A percentile compares a stretch with the other conserved stretches of the same genome.
Evolutionary conservation across 2,888 invertebrate species (phyloP).

Genomic region (Apamea sordens): DNA sequence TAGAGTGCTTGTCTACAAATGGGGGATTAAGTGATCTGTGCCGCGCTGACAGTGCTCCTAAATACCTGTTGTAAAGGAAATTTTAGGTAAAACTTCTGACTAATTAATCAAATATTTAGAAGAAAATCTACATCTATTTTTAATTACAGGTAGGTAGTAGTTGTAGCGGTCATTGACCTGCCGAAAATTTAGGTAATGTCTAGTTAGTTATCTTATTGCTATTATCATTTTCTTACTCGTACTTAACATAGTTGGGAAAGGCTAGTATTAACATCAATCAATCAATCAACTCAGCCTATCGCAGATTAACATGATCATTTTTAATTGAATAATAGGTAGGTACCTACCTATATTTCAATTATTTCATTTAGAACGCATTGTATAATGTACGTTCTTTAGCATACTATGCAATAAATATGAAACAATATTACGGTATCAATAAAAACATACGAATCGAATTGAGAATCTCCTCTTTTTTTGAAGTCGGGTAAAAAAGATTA

Average conservation of each 20-base stretch:
- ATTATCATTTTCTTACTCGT: constrained; percentile 13
- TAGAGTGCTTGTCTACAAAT: constrained; percentile 40
- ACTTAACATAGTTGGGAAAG: constrained; percentile 24
- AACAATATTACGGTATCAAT: not conserved
- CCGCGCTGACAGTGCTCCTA: constrained; percentile 11
- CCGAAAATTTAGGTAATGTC: constrained; percentile 30
- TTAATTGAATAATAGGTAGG: not conserved
- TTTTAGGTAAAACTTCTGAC: constrained; percentile 27
- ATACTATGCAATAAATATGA: not conserved
- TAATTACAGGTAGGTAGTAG: constrained; percentile 48
- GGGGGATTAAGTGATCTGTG: constrained; percentile 40
- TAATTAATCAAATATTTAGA: constrained; percentile 14
- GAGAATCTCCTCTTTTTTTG: not conserved
- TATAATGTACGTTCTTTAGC: not conserved
- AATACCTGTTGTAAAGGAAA: constrained; percentile 21
- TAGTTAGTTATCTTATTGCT: constrained; percentile 9
- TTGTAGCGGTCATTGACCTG: constrained; percentile 34
- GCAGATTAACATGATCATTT: constrained; percentile 12
- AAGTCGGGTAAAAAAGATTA: not conserved
- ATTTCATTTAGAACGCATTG: not conserved
- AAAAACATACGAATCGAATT: not conserved
- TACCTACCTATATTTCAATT: not conserved
- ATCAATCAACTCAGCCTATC: too few relatives aligned
- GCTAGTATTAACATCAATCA: not conserved
- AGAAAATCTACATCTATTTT: constrained; percentile 30